These are phyloP conservation scores for Phoxinus phoxinus DNA, from an alignment of 2,113 vertebrate genomes.

Conservation along the genomic window DNA sequence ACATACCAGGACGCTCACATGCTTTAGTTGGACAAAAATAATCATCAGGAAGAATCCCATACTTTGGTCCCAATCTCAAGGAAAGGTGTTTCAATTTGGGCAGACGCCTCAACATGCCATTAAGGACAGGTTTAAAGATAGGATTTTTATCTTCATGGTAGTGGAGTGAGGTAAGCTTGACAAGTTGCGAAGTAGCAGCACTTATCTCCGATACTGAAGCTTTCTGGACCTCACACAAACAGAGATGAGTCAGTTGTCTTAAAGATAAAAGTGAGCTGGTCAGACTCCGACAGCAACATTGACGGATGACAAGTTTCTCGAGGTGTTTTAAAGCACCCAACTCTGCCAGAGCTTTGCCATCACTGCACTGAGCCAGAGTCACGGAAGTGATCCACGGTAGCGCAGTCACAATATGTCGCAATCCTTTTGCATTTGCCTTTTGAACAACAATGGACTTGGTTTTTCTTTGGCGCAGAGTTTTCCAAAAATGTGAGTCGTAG, in stretches of 20 bases:
- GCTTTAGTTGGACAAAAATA: constrained; percentile 46
- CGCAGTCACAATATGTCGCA: constrained; percentile 38
- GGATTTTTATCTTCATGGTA: constrained; percentile 55
- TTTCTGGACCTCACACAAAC: constrained; percentile 53
- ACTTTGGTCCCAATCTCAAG: constrained; percentile 53
- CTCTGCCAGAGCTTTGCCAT: constrained; percentile 38
- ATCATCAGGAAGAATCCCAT: constrained; percentile 53
- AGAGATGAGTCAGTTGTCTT: constrained; percentile 56
- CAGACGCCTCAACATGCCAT: constrained; percentile 50
- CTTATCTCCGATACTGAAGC: constrained; percentile 28
- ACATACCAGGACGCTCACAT: constrained; percentile 36
- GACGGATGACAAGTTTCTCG: constrained; percentile 52
- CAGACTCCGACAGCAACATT: constrained; percentile 39
- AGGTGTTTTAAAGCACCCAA: constrained; percentile 54
- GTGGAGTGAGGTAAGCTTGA: constrained; percentile 49
- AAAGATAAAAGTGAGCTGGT: constrained; percentile 37
- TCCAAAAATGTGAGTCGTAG: constrained; percentile 56
- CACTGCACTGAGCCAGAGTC: constrained; percentile 51
- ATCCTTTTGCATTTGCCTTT: constrained; percentile 53
- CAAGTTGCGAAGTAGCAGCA: constrained; percentile 48
- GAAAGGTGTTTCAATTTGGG: constrained; percentile 60
- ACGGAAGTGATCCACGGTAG: constrained; percentile 59
- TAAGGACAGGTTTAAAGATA: constrained; percentile 44
- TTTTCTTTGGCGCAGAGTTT: constrained; percentile 52
- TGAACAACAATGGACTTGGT: constrained; percentile 57